Evolutionary conservation across 2,113 vertebrate species (phyloP).

Genomic region (Felis chaus): DNA sequence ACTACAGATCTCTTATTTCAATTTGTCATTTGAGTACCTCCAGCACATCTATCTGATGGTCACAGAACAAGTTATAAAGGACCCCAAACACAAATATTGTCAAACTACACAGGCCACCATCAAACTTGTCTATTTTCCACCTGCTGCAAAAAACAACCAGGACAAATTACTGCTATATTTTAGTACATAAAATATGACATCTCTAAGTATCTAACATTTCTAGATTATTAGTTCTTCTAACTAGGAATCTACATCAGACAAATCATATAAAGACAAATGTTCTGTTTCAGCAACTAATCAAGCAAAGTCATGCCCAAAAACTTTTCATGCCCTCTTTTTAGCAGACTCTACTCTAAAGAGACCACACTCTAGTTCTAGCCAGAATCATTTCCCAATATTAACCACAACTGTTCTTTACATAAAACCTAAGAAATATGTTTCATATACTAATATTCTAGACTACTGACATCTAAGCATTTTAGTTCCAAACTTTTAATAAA

Average conservation of each 20-base stretch:
- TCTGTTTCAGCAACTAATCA: slow-evolving; percentile 37
- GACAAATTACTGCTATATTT: slow-evolving; percentile 3
- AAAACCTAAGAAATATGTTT: background rate
- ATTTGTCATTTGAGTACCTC: background rate
- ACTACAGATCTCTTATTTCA: background rate
- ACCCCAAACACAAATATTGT: background rate
- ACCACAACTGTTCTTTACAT: background rate
- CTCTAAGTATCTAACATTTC: slow-evolving; percentile 31
- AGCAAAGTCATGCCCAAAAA: background rate
- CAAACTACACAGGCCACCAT: background rate
- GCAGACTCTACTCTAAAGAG: background rate
- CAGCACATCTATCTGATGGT: background rate
- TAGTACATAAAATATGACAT: slow-evolving; percentile 4
- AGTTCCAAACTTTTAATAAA: slow-evolving; percentile 17
- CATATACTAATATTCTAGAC: background rate
- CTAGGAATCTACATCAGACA: background rate
- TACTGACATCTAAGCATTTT: background rate
- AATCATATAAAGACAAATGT: slow-evolving; percentile 18
- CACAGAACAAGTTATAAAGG: background rate
- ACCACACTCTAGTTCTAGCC: background rate
- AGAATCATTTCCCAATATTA: slow-evolving; percentile 42
- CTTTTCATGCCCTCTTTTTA: background rate
- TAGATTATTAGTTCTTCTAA: background rate
- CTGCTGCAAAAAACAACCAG: background rate
- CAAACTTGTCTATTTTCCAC: background rate